Conservation (phyloP, 2,113 vertebrate genomes). For the Percina caprodes region DNA sequence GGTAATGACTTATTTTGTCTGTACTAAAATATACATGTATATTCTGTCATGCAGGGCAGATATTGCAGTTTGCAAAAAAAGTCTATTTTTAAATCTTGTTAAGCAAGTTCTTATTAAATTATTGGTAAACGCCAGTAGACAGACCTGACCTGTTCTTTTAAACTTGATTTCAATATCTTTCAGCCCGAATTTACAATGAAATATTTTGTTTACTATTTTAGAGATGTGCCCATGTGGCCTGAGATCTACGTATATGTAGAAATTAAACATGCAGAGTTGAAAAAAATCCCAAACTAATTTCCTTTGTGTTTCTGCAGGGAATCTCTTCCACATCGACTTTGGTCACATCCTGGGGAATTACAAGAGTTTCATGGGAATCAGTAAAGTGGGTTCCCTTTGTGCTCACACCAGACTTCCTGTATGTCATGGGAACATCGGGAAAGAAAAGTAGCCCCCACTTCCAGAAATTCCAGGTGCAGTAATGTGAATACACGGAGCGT, state of each 20-base stretch:
- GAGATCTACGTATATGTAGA: background rate
- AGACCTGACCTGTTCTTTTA: too few species aligned
- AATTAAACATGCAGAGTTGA: background rate
- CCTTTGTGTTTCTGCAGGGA: conserved; percentile 84
- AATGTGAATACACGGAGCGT: background rate
- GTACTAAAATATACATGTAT: too few species aligned
- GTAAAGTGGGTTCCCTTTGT: conserved; percentile 98
- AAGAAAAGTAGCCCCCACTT: conserved; percentile 96
- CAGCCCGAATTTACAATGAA: too few species aligned
- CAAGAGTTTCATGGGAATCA: conserved; percentile 99
- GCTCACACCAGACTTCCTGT: conserved; percentile 97
- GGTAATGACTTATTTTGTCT: conserved; percentile 78
- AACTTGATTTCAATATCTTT: background rate
- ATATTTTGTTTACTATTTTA: background rate
- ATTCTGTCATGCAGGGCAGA: too few species aligned
- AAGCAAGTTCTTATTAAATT: too few species aligned
- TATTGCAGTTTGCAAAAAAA: too few species aligned
- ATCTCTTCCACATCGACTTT: conserved; percentile 99
- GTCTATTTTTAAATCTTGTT: too few species aligned
- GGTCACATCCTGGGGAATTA: conserved; percentile 99
- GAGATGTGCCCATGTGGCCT: background rate
- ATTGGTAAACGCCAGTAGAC: too few species aligned
- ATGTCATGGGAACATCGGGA: conserved; percentile 95
- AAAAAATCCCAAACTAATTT: background rate
- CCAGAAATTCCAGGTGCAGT: conserved; percentile 95